Evolutionary conservation across 64 coral and sea anemone genomes (phyloP).

Genomic region (Stichodactyla mertensii): DNA sequence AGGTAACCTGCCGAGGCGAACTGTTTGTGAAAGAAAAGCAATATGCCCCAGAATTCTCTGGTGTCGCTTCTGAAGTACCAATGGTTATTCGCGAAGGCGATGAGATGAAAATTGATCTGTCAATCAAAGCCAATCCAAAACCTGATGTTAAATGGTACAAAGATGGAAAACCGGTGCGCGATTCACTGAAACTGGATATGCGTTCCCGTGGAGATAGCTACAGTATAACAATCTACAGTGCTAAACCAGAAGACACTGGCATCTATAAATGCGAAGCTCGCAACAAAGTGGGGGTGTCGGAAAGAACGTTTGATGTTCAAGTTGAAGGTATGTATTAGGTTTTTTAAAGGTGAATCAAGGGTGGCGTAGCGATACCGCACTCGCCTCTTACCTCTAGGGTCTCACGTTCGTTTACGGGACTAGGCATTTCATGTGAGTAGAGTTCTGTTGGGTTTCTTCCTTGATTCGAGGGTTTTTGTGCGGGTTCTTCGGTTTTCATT

Average conservation of each 20-base stretch:
- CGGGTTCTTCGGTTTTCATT: too few species aligned
- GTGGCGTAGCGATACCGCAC: too few species aligned
- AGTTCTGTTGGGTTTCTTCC: too few species aligned
- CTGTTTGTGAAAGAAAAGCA: conserved; percentile 60
- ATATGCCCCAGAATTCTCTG: conserved; percentile 57
- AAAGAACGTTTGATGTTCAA: conserved; percentile 54
- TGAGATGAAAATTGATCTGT: conserved; percentile 55
- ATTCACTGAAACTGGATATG: conserved; percentile 43
- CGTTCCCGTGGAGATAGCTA: conserved; percentile 51
- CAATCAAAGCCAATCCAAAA: conserved; percentile 64
- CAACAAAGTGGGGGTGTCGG: conserved; percentile 50
- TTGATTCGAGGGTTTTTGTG: too few species aligned
- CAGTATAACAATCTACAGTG: conserved; percentile 29
- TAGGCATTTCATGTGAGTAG: too few species aligned
- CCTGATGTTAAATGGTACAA: conserved; percentile 86
- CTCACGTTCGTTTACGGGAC: too few species aligned
- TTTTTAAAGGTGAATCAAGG: too few species aligned
- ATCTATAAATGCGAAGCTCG: conserved; percentile 71
- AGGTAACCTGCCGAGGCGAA: conserved; percentile 46
- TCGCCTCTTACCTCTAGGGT: too few species aligned
- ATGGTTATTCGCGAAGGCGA: conserved; percentile 50
- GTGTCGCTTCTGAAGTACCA: conserved; percentile 32
- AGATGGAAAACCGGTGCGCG: conserved; percentile 53
- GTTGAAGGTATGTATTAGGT: conserved; percentile 40
- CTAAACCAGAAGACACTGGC: conserved; percentile 51